phyloP scores from a whole-genome alignment of 2,888 invertebrate genomes.

The Drosophila rubida region DNA sequence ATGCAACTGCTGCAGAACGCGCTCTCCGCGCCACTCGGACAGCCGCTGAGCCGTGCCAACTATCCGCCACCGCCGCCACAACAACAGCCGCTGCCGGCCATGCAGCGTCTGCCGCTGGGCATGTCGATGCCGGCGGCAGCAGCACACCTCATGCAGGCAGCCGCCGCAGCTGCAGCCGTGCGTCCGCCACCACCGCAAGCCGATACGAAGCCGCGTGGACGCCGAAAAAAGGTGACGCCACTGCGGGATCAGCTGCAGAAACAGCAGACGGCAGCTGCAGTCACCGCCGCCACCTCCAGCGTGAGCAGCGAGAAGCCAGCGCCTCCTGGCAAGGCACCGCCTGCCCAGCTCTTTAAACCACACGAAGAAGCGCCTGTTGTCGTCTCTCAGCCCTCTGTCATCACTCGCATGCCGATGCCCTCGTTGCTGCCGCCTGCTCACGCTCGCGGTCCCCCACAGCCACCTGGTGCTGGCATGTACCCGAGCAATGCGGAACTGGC shows the following conservation, averaged over 20 bases:
- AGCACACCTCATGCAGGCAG: constrained; percentile 65
- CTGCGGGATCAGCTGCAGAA: constrained; percentile 85
- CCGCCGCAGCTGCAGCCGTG: constrained; percentile 56
- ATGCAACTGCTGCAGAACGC: constrained; percentile 82
- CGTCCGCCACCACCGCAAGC: constrained; percentile 45
- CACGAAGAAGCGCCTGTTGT: constrained; percentile 66
- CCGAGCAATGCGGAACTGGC: constrained; percentile 68
- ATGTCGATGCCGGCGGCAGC: constrained; percentile 64
- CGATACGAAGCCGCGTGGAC: constrained; percentile 82
- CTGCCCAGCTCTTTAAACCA: constrained; percentile 86
- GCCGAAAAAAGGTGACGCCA: constrained; percentile 85
- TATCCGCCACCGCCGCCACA: constrained; percentile 59
- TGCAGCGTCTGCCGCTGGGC: constrained; percentile 64
- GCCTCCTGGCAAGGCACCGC: constrained; percentile 68
- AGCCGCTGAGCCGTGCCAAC: constrained; percentile 71
- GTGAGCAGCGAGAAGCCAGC: constrained; percentile 28
- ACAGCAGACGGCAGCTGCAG: constrained; percentile 86
- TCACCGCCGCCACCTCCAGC: constrained; percentile 83
- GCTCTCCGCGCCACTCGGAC: constrained; percentile 82
- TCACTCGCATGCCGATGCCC: constrained; percentile 87
- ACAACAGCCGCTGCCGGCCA: constrained; percentile 55
- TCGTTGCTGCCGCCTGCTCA: constrained; percentile 55
- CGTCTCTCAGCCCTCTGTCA: constrained; percentile 86
- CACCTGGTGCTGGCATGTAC: constrained; percentile 61
- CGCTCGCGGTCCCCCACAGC: constrained; percentile 53